These are phyloP conservation scores for Masticophis lateralis DNA, from an alignment of 2,797 vertebrate species.

Conservation along the genomic window DNA sequence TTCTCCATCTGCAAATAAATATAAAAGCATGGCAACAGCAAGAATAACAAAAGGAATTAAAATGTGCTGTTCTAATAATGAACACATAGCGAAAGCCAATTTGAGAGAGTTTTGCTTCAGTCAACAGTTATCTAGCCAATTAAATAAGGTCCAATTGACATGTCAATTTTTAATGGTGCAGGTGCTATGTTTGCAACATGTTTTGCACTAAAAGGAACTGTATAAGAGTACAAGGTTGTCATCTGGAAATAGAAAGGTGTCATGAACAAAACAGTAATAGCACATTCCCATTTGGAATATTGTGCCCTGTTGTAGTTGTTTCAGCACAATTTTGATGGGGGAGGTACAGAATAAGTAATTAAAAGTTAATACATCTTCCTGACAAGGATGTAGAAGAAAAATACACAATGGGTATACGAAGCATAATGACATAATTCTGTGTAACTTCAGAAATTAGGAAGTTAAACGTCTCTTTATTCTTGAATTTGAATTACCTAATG, in stretches of 20 bases:
- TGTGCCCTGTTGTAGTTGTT: background rate
- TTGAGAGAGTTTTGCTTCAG: slow-evolving; percentile 30
- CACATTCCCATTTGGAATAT: background rate
- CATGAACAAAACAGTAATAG: background rate
- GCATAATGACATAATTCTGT: background rate
- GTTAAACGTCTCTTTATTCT: background rate
- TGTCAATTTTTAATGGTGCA: background rate
- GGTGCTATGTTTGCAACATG: background rate
- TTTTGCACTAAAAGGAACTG: background rate
- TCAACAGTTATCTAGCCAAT: slow-evolving; percentile 43
- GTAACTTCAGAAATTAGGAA: background rate
- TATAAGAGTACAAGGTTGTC: background rate
- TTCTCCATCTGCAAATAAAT: slow-evolving; percentile 62
- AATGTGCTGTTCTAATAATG: slow-evolving; percentile 50
- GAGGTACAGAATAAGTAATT: background rate
- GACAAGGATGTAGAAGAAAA: background rate
- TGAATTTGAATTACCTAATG: background rate
- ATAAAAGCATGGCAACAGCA: slow-evolving; percentile 44
- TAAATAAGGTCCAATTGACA: slow-evolving; percentile 38
- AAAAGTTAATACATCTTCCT: background rate
- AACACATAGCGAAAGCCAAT: slow-evolving; percentile 38
- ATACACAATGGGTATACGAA: background rate
- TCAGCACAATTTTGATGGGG: background rate
- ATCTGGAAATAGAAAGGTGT: background rate
- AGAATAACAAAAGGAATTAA: slow-evolving; percentile 49